phyloP scores from a whole-genome alignment of 64 coral and sea anemone genomes.

The Pachyseris speciosa region DNA sequence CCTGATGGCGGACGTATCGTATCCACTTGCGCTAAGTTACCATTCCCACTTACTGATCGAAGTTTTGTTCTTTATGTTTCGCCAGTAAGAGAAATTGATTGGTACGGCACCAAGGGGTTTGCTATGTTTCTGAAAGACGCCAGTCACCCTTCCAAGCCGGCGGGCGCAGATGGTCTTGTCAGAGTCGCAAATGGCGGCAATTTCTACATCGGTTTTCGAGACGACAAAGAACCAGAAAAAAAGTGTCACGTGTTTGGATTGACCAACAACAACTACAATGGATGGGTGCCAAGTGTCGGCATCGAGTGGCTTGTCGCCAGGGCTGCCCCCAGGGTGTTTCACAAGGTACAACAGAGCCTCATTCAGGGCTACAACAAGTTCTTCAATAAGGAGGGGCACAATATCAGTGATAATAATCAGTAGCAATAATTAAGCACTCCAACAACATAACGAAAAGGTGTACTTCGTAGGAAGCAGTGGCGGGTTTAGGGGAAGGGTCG shows the following conservation, averaged over 20 bases:
- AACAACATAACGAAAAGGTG: no score
- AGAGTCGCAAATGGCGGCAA: constrained; percentile 37
- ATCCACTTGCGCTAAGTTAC: neutral
- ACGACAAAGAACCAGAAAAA: neutral
- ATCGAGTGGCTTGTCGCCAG: neutral
- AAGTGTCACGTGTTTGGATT: no score
- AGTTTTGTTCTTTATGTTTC: neutral
- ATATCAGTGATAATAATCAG: no score
- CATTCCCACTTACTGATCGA: constrained; percentile 15
- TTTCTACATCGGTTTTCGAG: constrained; percentile 11
- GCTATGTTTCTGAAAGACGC: constrained; percentile 43
- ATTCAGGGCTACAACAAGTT: neutral
- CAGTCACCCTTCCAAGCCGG: constrained; percentile 45
- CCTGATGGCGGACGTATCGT: constrained; percentile 30
- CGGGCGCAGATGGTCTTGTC: no score
- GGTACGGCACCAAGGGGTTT: constrained; percentile 17
- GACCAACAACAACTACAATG: no score
- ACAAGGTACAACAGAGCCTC: neutral
- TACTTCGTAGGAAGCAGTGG: no score
- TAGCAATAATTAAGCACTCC: no score
- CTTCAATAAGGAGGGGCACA: no score
- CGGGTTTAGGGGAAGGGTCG: no score
- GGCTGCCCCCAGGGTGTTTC: neutral
- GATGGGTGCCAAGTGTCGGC: constrained; percentile 1
- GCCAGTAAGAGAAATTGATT: neutral